These are phyloP conservation scores for Ditula angustiorana DNA, from an alignment of 2,888 invertebrate genomes.

Conservation along the genomic window DNA sequence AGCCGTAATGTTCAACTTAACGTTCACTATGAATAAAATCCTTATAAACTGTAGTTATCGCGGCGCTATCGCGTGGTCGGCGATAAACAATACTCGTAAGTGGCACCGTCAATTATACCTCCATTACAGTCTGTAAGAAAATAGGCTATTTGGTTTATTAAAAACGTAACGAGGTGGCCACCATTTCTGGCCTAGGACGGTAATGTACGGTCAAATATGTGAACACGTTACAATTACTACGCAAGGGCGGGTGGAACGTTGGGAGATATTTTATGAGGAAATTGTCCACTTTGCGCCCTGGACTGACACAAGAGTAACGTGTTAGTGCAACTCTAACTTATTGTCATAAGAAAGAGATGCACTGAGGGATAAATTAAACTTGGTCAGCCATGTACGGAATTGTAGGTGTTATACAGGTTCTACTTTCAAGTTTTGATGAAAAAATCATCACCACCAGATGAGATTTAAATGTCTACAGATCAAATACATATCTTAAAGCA, in stretches of 20 bases:
- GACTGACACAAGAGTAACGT: no score
- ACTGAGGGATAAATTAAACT: no score
- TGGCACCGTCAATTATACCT: slow-evolving; percentile 34
- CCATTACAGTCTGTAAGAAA: slow-evolving; percentile 32
- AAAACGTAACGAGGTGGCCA: slow-evolving; percentile 32
- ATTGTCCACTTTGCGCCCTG: no score
- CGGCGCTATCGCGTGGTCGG: slow-evolving; percentile 18
- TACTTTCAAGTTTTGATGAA: no score
- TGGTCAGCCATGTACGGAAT: no score
- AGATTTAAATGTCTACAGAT: no score
- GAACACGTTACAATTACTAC: not conserved
- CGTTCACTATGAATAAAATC: slow-evolving; percentile 9
- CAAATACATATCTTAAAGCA: no score
- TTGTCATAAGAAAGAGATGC: no score
- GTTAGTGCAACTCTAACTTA: no score
- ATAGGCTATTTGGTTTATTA: slow-evolving; percentile 39
- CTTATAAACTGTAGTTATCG: slow-evolving; percentile 33
- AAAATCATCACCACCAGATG: no score
- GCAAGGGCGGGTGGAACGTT: not conserved
- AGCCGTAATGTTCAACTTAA: not conserved
- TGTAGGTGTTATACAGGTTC: no score
- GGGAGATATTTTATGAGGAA: no score
- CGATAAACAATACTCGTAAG: slow-evolving; percentile 39
- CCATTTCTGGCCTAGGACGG: not conserved
- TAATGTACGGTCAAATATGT: not conserved